Evolutionary conservation across 2,797 vertebrate species (phyloP).

Genomic region (Sebastes nivosus): DNA sequence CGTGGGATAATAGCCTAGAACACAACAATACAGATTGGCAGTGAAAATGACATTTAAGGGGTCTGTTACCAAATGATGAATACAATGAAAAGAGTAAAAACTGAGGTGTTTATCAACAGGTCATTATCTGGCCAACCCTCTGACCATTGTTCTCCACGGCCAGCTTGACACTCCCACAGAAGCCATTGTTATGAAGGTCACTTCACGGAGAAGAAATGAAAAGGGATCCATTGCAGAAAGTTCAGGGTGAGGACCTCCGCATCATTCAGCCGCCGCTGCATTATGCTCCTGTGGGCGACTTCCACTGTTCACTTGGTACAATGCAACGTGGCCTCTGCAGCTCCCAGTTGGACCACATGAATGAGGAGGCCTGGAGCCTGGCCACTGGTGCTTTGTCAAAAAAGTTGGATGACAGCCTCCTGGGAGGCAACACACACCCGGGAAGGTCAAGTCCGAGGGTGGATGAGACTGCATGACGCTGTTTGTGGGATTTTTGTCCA

Average conservation of each 20-base stretch:
- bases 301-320: slow-evolving; percentile 55
- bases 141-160: slow-evolving; percentile 41
- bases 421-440: slow-evolving; percentile 28
- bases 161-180: slow-evolving; percentile 54
- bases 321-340: slow-evolving; percentile 50
- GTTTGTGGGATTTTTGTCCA: neutral
- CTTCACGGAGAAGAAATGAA: slow-evolving; percentile 45
- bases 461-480: neutral
- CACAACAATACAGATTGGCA: neutral
- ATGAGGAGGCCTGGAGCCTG: slow-evolving; percentile 51
- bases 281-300: slow-evolving; percentile 56
- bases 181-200: slow-evolving; percentile 73
- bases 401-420: slow-evolving; percentile 45
- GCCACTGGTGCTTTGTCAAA: slow-evolving; percentile 43
- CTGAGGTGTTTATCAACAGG: slow-evolving; percentile 42
- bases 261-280: slow-evolving; percentile 47
- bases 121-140: slow-evolving; percentile 45
- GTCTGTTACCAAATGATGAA: slow-evolving; percentile 20
- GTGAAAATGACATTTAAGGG: slow-evolving; percentile 19
- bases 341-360: slow-evolving; percentile 37
- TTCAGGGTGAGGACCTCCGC: slow-evolving; percentile 61
- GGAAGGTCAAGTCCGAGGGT: slow-evolving; percentile 46
- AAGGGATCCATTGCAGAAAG: slow-evolving; percentile 62
- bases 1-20: neutral
- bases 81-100: slow-evolving; percentile 22